phyloP scores from a whole-genome alignment of 1,140 invertebrate genomes.

The Scaptomyza hsui region DNA sequence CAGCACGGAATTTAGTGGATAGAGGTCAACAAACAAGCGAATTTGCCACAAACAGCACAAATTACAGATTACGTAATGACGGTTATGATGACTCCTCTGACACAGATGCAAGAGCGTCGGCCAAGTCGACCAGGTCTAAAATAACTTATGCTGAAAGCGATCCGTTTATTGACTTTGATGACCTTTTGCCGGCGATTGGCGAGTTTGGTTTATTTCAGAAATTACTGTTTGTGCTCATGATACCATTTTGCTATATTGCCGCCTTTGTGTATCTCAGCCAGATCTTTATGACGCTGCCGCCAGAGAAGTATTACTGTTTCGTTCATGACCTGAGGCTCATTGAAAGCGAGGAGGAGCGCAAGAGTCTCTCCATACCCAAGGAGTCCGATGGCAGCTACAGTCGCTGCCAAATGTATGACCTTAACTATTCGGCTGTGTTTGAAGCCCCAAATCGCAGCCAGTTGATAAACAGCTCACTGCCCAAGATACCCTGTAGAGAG shows the following conservation, averaged over 20 bases:
- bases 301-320: constrained; percentile 90
- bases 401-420: constrained; percentile 89
- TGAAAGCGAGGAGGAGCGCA: constrained; percentile 35
- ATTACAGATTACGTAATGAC: neutral
- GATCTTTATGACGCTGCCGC: constrained; percentile 92
- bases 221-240: constrained; percentile 91
- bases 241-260: constrained; percentile 92
- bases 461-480: constrained; percentile 86
- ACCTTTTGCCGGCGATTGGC: constrained; percentile 91
- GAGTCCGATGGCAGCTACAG: constrained; percentile 85
- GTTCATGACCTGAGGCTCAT: constrained; percentile 86
- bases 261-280: constrained; percentile 93
- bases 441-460: constrained; percentile 83
- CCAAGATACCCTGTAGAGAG: constrained; percentile 85
- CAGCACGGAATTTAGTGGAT: neutral
- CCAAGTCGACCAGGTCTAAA: too few relatives aligned
- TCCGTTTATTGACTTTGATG: constrained; percentile 90
- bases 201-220: constrained; percentile 95
- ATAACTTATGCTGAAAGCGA: constrained; percentile 1
- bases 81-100: neutral
- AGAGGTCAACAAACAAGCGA: constrained; percentile 12
- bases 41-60: too few relatives aligned
- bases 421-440: constrained; percentile 87
- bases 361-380: constrained; percentile 86
- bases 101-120: neutral